Evolutionary conservation across 2,797 vertebrate species (phyloP).

Genomic region (Macrochelys suwanniensis): DNA sequence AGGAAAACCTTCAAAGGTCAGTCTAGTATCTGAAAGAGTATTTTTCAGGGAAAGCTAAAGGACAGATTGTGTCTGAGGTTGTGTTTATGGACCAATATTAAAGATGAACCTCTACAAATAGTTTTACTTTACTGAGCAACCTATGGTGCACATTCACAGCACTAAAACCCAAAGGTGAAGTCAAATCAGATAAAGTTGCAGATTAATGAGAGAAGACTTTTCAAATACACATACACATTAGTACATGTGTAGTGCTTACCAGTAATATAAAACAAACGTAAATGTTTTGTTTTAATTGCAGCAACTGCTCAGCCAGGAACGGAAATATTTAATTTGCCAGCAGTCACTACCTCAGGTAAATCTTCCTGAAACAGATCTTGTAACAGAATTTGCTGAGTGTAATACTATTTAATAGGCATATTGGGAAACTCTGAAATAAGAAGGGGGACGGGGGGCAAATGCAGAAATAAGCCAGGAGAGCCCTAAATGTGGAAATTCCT

Average conservation of each 20-base stretch:
- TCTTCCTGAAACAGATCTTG: background rate
- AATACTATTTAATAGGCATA: background rate
- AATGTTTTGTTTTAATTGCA: conserved; percentile 80
- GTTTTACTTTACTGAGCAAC: background rate
- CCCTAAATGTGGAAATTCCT: background rate
- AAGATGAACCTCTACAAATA: background rate
- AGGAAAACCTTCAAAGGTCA: background rate
- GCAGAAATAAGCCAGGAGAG: background rate
- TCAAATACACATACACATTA: background rate
- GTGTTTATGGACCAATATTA: background rate
- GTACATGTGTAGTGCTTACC: background rate
- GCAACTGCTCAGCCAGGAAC: conserved; percentile 98
- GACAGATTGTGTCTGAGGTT: background rate
- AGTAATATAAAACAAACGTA: conserved; percentile 25
- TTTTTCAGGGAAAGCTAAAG: background rate
- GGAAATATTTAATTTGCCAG: conserved; percentile 99
- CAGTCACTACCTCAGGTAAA: conserved; percentile 97
- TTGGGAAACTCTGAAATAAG: background rate
- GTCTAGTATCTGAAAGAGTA: background rate
- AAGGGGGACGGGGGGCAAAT: background rate
- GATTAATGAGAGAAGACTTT: background rate
- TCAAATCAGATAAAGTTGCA: background rate
- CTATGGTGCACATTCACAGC: background rate
- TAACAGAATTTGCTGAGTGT: background rate
- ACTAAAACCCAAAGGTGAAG: background rate